Percentiles rank a stretch among this genome's conserved stretches.
Evolutionary conservation across 1,140 invertebrate species (phyloP).

Genomic region (Aradophagus sp.): DNA sequence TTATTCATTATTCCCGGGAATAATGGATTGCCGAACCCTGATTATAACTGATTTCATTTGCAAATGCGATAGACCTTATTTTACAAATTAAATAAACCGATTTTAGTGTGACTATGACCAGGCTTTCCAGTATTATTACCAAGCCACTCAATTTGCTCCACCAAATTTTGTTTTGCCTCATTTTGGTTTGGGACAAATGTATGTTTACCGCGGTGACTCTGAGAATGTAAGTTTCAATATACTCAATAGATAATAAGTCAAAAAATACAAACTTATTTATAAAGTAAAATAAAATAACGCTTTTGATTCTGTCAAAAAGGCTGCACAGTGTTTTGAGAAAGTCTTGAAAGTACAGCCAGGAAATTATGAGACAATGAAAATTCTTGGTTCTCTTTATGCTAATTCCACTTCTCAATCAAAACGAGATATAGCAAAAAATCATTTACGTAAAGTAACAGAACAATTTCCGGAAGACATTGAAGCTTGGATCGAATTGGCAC

Average conservation of each 20-base stretch:
- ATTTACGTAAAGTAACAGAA: constrained; percentile 95
- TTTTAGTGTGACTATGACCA: constrained; percentile 93
- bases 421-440: constrained; percentile 92
- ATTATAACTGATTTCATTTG: too few relatives aligned
- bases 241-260: too few relatives aligned
- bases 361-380: constrained; percentile 99
- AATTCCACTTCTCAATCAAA: constrained; percentile 92
- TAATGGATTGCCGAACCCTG: too few relatives aligned
- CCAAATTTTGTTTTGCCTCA: constrained; percentile 96
- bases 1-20: too few relatives aligned
- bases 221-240: constrained; percentile 85
- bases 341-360: constrained; percentile 97
- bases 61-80: constrained; percentile 1
- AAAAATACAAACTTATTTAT: neutral
- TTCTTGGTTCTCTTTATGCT: constrained; percentile 96
- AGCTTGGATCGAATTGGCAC: constrained; percentile 98
- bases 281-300: constrained; percentile 11
- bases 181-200: constrained; percentile 99
- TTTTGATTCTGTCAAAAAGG: constrained; percentile 79
- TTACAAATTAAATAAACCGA: constrained; percentile 5
- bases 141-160: constrained; percentile 98
- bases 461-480: constrained; percentile 99
- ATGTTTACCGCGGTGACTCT: constrained; percentile 96
- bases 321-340: constrained; percentile 98
- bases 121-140: constrained; percentile 99